These are phyloP conservation scores for Porphyrio hochstetteri DNA, from an alignment of 2,113 vertebrate genomes.

Conservation along the genomic window DNA sequence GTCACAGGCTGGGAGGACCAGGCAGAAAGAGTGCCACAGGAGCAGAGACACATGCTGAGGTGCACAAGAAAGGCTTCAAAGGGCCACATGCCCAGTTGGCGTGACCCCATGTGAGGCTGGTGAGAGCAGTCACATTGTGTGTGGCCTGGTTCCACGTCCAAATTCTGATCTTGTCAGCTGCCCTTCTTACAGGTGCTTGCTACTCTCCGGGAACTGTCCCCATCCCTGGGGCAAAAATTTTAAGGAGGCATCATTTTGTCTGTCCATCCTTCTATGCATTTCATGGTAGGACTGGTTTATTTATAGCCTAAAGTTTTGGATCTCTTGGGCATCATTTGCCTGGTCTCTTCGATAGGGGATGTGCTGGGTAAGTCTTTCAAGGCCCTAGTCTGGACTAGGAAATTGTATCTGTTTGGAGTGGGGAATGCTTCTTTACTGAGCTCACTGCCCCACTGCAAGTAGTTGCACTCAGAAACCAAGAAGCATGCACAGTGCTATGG, in stretches of 20 bases:
- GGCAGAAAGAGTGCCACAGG: rapidly evolving
- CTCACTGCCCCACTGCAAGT: neutral
- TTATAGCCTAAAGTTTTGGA: neutral
- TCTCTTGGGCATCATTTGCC: neutral
- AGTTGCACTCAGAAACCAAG: neutral
- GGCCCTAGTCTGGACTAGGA: neutral
- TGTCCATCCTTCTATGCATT: neutral
- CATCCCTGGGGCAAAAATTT: rapidly evolving
- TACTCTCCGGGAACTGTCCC: neutral
- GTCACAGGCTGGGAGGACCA: neutral
- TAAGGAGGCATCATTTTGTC: neutral
- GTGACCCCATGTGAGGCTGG: neutral
- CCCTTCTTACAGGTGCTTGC: neutral
- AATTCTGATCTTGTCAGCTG: neutral
- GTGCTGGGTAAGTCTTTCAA: neutral
- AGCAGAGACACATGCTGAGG: rapidly evolving
- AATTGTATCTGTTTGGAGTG: neutral
- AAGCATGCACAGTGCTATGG: rapidly evolving
- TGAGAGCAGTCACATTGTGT: rapidly evolving
- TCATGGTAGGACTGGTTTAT: neutral
- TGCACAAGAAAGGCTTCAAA: rapidly evolving
- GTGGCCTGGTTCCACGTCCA: rapidly evolving
- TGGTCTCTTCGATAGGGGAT: neutral
- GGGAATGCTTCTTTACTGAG: neutral
- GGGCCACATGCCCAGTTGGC: rapidly evolving